Evolutionary conservation across 2,113 vertebrate genomes (phyloP).

Genomic region (Macaca nemestrina): DNA sequence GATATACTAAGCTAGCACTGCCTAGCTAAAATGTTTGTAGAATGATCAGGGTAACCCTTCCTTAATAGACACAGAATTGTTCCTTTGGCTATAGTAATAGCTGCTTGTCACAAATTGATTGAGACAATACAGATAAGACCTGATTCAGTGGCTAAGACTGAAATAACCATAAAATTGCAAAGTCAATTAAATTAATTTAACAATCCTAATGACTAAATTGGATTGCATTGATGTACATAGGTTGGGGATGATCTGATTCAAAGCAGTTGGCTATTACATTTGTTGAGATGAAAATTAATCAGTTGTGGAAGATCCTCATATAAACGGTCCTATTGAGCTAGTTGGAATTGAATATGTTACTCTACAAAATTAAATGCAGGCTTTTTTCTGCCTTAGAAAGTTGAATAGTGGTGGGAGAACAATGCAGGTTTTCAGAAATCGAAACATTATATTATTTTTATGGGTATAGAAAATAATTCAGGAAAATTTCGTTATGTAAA

Average conservation of each 20-base stretch:
- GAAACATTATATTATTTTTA: neutral
- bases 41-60: neutral
- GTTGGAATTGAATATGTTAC: neutral
- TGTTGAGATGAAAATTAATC: constrained; percentile 48
- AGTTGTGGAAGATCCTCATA: neutral
- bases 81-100: constrained; percentile 3
- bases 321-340: neutral
- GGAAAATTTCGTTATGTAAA: neutral
- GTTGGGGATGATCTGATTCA: neutral
- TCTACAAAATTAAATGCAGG: neutral
- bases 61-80: neutral
- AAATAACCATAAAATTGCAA: constrained; percentile 62
- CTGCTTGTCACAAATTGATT: constrained; percentile 42
- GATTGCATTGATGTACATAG: neutral
- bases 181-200: constrained; percentile 60
- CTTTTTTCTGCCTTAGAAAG: constrained; percentile 9
- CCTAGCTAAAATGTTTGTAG: neutral
- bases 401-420: neutral
- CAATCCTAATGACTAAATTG: constrained; percentile 44
- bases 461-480: neutral
- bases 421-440: neutral
- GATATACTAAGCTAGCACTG: neutral
- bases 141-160: constrained; percentile 55
- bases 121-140: neutral
- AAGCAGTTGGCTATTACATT: constrained; percentile 34